These are phyloP conservation scores for Coryphaenoides rupestris DNA, from an alignment of 2,113 vertebrate genomes.

Conservation along the genomic window DNA sequence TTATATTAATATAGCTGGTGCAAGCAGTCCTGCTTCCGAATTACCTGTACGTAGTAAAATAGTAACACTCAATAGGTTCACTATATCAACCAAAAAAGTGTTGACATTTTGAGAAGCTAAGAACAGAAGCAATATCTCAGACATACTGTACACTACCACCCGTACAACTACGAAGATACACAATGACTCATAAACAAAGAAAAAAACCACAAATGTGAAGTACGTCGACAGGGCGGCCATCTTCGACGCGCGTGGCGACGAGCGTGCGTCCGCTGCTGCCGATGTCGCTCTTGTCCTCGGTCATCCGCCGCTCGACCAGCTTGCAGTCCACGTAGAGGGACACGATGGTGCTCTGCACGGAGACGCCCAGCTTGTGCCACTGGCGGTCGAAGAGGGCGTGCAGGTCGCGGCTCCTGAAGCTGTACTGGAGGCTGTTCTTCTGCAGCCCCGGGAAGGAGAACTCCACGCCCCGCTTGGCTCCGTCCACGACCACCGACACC, in stretches of 20 bases:
- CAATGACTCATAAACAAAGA: neutral
- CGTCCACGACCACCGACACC: conserved; percentile 87
- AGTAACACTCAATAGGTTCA: too few relatives aligned
- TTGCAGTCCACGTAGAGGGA: conserved; percentile 91
- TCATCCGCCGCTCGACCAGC: conserved; percentile 82
- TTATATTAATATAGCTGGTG: too few relatives aligned
- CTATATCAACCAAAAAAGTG: too few relatives aligned
- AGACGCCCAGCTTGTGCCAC: conserved; percentile 92
- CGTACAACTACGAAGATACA: neutral
- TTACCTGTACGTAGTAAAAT: too few relatives aligned
- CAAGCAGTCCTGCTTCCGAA: too few relatives aligned
- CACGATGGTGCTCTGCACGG: conserved; percentile 76
- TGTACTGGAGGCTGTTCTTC: conserved; percentile 79
- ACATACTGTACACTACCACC: too few relatives aligned
- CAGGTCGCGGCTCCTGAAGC: conserved; percentile 88
- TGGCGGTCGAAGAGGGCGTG: conserved; percentile 90
- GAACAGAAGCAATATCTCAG: too few relatives aligned
- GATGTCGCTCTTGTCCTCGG: conserved; percentile 70
- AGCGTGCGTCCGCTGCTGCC: conserved; percentile 80
- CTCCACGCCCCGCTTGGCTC: conserved; percentile 84
- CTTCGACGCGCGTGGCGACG: conserved; percentile 82
- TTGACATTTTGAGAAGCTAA: too few relatives aligned
- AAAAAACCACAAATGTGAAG: conserved; percentile 50
- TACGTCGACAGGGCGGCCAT: conserved; percentile 91
- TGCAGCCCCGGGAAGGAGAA: conserved; percentile 76